These are phyloP conservation scores for Plagodis dolabraria DNA, from an alignment of 2,888 invertebrate species.

Conservation along the genomic window DNA sequence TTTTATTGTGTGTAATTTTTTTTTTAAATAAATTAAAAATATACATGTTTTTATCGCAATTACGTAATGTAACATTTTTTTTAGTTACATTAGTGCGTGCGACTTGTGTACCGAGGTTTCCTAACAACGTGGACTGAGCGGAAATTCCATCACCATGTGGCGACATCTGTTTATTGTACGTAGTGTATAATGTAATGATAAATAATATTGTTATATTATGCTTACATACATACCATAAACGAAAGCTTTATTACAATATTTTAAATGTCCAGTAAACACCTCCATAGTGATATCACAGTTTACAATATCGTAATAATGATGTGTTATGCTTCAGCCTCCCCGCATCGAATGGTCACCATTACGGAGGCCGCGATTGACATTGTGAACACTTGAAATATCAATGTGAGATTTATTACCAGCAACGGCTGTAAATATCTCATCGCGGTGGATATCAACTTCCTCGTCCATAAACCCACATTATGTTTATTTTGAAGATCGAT, in stretches of 20 bases:
- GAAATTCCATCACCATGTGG: not conserved
- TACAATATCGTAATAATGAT: not conserved
- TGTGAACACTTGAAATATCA: conserved; percentile 15
- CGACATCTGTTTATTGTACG: conserved; percentile 7
- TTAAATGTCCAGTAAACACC: not conserved
- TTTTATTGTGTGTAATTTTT: no score
- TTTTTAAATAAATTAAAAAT: no score
- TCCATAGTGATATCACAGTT: no score
- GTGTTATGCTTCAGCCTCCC: not conserved
- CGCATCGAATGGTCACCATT: conserved; percentile 3
- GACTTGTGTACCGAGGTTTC: conserved; percentile 27
- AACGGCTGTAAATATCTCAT: conserved; percentile 13
- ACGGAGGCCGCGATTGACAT: not conserved
- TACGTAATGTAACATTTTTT: conserved; percentile 41
- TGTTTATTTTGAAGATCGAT: conserved; percentile 12
- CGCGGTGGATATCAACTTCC: conserved; percentile 12
- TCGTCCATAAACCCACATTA: conserved; percentile 19
- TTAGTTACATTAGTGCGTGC: conserved; percentile 19
- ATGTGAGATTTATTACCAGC: conserved; percentile 13
- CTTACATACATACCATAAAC: no score
- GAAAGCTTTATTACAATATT: not conserved
- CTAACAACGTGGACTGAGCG: conserved; percentile 7
- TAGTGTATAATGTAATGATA: not conserved
- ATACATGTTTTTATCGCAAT: no score
- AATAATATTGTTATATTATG: not conserved